Evolutionary conservation across 2,888 invertebrate species (phyloP), one percentile per base, ranked within the genome.

Genomic region (Agrotis ipsilon): DNA sequence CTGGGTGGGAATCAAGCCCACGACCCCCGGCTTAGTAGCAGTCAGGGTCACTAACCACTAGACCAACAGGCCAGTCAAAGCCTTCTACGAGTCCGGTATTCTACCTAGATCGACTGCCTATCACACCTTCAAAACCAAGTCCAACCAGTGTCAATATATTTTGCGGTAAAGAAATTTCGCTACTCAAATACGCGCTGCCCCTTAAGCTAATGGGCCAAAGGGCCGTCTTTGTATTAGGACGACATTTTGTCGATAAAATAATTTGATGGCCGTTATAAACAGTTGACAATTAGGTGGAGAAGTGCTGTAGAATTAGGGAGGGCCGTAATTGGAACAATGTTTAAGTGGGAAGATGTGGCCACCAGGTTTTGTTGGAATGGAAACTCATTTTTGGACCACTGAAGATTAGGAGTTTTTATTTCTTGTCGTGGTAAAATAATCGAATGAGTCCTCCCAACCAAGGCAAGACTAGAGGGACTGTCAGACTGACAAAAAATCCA

Each of bases 231-330:
- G 57, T 61, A 48, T 58, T 49, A 52, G 61, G 51, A 43, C 19
- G 66, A 81, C 64, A 64, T 62, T 61, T 68, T 69, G 51, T 76
- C 78, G 67, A 82, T 84, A 84, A 81, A 82, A 75, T 84, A 79
- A 75, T 79, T 82, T 79, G 81, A 84, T 79, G 72, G 63, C 61
- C 18, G 51, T 73, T 72, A 81, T 82, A 81, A 75, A 84, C 85
- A 81, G 70, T 75, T 82, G 69, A 65, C 75, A 82, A 84, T 84
- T 70, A 81, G 45, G 57, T 61, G 45, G 14, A 32, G 24, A 55
- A 49, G 46, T 43, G 48, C 52, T 39, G 4, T 18, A n/a, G 54
- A 72, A 46, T 79, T 59, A 54, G 39, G 3, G 21, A 32, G 16
- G 4, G 27, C 19, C 16, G 3, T 32, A 13, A 39, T 75, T 68